Evolutionary conservation across 1,140 invertebrate genomes (phyloP), one percentile per base, ranked within the genome.

Genomic region (Himalopsyche phryganea): DNA sequence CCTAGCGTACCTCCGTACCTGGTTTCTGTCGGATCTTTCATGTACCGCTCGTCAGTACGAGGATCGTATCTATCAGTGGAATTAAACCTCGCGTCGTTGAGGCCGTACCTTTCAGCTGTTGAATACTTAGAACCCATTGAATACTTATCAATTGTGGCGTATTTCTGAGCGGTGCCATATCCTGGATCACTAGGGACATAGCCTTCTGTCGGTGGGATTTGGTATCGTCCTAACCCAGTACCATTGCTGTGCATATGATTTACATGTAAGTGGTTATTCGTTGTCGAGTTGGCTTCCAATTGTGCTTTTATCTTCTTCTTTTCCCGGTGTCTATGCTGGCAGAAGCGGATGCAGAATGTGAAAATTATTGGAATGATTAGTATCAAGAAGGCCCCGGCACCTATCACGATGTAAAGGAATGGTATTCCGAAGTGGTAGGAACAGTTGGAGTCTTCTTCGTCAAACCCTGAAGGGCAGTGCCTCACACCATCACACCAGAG

Each of bases 401-500:
- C 81, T 1, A 85, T 78, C 1, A 80, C 79, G 0, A 86, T 78
- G 67, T 88, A 87, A 0, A 84, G 76, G 35, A 85, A 73, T 1
- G 86, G 85, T 28, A 88, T 76, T 9, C 84, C 83, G 63, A 85
- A 82, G 51, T 82, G 82, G 55, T 86, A 84, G 10, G 86, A 83
- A 71, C 88, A 90, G 66, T 90, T 88, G 14, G 74, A 67, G 65
- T 85, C 56, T 50, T 84, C 82, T 69, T 90, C 87, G 69, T 89
- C 88, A 67, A 82, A 85, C 15, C 86, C 87, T 0, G 85, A 87
- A 0, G 87, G 87, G 69, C 88, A 90, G 61, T 90, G 85, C 2
- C 75, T 72, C 1, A 82, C 74, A 0, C 86, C 86, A 67, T 90
- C 87, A 69, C 88, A 90, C 85, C 87, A 89, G 0, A 90, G 69